Conservation (phyloP, 2,888 invertebrate genomes). For the Limnephilus auricula region DNA sequence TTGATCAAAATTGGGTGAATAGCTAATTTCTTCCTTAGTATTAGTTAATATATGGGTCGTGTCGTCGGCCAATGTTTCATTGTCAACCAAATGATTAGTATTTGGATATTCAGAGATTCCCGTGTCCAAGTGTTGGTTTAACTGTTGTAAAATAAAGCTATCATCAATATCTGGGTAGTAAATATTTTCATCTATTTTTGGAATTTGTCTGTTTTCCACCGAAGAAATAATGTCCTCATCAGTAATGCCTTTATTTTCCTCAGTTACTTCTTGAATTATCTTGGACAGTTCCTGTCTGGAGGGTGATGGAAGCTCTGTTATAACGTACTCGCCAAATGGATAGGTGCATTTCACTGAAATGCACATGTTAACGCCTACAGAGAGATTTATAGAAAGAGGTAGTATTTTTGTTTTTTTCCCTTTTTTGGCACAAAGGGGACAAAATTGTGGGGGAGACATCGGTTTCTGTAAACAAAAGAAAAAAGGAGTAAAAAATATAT, state of each 20-base stretch:
- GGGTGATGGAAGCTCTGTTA: neutral
- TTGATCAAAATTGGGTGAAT: neutral
- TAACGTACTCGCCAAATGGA: slow-evolving; percentile 24
- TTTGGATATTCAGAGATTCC: neutral
- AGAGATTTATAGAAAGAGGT: slow-evolving; percentile 9
- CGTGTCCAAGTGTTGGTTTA: neutral
- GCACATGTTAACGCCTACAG: slow-evolving; percentile 19
- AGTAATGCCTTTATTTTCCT: slow-evolving; percentile 26
- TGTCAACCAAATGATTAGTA: neutral
- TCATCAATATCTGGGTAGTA: slow-evolving; percentile 7
- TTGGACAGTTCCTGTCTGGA: slow-evolving; percentile 2
- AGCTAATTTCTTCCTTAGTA: neutral
- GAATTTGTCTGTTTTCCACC: neutral
- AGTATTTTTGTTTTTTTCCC: slow-evolving; percentile 37
- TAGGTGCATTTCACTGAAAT: slow-evolving; percentile 42
- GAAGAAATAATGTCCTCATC: slow-evolving; percentile 7
- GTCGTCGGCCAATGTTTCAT: neutral
- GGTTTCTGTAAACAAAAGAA: neutral
- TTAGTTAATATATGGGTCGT: neutral
- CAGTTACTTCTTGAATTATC: slow-evolving; percentile 20
- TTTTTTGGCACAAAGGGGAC: slow-evolving; percentile 31
- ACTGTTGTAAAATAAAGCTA: neutral
- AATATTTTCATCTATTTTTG: neutral
- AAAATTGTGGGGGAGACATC: neutral
- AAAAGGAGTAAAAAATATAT: neutral